phyloP scores from a whole-genome alignment of 2,113 vertebrate genomes.

The Neofelis nebulosa region DNA sequence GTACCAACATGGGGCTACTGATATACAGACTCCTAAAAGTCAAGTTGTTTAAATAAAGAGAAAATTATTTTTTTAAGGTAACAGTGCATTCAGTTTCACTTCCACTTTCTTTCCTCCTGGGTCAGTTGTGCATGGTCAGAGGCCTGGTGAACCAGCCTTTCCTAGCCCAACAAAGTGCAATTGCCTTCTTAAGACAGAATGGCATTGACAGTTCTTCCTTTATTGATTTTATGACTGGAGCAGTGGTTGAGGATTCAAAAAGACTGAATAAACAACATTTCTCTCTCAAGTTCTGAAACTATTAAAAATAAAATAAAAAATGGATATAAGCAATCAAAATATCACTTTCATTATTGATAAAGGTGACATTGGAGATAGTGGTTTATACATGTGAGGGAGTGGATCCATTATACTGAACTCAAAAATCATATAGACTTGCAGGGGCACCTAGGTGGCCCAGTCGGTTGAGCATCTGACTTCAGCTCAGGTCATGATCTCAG shows the following conservation, averaged over 20 bases:
- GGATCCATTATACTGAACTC: neutral
- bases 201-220: neutral
- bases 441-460: no score
- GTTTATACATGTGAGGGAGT: neutral
- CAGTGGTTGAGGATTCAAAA: neutral
- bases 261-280: neutral
- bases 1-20: neutral
- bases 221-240: neutral
- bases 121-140: neutral
- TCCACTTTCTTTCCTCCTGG: neutral
- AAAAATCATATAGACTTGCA: neutral
- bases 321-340: neutral
- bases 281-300: neutral
- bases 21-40: neutral
- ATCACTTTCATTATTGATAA: neutral
- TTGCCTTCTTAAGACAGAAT: neutral
- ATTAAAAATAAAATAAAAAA: conserved; percentile 36
- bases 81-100: neutral
- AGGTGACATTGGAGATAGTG: neutral
- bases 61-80: neutral
- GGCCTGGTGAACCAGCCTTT: no score
- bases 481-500: no score
- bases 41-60: neutral
- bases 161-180: neutral
- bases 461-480: no score